Evolutionary conservation across 35 echinoderm and acorn worm species (phyloP).

Genomic region (Heliocidaris erythrogramma): DNA sequence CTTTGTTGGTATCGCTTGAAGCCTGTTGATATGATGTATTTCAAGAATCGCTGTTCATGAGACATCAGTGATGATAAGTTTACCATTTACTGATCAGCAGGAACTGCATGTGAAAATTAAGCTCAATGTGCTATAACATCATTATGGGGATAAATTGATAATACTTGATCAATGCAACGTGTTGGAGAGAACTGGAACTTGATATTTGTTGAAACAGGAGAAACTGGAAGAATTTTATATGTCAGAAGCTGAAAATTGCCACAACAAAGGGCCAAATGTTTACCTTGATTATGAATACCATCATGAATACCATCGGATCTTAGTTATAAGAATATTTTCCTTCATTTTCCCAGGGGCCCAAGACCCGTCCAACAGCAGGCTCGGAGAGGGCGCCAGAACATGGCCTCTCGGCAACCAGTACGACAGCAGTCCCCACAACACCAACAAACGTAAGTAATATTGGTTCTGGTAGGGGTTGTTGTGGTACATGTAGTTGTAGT

Average conservation of each 20-base stretch:
- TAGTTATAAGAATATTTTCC: background rate
- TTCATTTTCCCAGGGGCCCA: background rate
- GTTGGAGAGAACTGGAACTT: too few species aligned
- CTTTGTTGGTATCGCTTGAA: background rate
- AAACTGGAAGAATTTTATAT: too few species aligned
- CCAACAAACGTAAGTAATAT: background rate
- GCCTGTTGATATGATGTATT: background rate
- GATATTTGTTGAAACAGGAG: too few species aligned
- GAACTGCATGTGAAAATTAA: background rate
- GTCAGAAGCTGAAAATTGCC: too few species aligned
- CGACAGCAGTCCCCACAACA: background rate
- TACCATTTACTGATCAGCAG: background rate
- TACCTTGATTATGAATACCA: too few species aligned
- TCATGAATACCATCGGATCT: too few species aligned
- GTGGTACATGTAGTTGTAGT: too few species aligned
- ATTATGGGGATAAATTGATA: too few species aligned
- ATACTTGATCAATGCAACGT: too few species aligned
- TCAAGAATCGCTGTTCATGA: background rate
- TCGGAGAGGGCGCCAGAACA: background rate
- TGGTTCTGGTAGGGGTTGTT: too few species aligned
- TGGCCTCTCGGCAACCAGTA: background rate
- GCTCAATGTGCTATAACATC: too few species aligned
- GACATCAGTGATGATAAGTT: background rate
- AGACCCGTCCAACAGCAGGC: background rate
- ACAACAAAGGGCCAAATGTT: too few species aligned